Base-by-base conservation (phyloP, 1,140 invertebrate genomes). In the Bilobella aurantiaca region DNA sequence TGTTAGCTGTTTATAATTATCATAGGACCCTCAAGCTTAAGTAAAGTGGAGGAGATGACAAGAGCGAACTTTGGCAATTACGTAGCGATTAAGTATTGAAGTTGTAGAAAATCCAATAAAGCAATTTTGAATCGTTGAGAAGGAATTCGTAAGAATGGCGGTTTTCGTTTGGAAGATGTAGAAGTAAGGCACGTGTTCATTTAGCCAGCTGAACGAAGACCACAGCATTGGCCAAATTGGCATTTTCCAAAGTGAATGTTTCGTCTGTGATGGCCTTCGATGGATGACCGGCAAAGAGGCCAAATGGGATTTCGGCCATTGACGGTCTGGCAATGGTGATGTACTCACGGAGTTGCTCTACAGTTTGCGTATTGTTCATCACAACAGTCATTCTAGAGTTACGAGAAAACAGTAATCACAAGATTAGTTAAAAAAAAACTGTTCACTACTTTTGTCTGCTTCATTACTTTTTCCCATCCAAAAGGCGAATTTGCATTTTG, bases 401-500 rank as follows among this genome's bases (percentile, higher is more conserved):
- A n/a, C n/a, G 5, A 12, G n/a, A 56, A 56, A 14, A 14, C 12
- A 56, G 23, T 28, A 59, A 29, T 14, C 30, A 59, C 8, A 59
- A 59, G 16, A 14, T 59, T 3, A 59, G 30, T 32, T 5, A 14
- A 56, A 56, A 12, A 21, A 56, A 21, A 27, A 8, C 12, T 27
- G 8, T 56, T 21, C 8, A 12, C 8, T 12, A 14, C 23, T 21
- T 21, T 21, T 21, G 23, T 21, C 14, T 14, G 5, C 5, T 53
- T 23, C 8, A 12, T 28, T 29, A 59, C 58, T 59, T 59, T 28
- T 28, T 59, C 21, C 58, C 58, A 59, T 59, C 30, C 3, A 32
- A 3, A 32, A 59, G 58, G 5, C 58, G 58, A 59, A 59, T 29
- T 29, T 59, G 58, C 27, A 59, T 59, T 30, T 59, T 59, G 27